phyloP scores from a whole-genome alignment of 2,888 invertebrate species.

The Drosophila vallismaia region DNA sequence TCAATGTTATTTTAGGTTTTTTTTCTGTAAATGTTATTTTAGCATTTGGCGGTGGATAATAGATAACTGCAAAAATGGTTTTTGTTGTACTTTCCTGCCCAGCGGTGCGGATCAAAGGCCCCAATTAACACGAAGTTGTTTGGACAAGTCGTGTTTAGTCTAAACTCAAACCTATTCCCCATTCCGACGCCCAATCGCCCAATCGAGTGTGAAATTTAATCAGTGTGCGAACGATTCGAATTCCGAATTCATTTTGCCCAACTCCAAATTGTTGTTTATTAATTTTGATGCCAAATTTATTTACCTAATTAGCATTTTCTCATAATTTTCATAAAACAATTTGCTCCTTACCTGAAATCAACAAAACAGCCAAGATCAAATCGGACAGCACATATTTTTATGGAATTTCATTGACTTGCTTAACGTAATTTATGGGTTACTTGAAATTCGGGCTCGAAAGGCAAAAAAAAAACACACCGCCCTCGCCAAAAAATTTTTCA shows the following conservation, averaged over 20 bases:
- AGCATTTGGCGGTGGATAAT: conserved; percentile 4
- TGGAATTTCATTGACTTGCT: conserved; percentile 60
- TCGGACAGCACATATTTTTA: conserved; percentile 43
- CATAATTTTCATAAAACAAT: conserved; percentile 71
- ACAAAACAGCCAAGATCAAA: conserved; percentile 12
- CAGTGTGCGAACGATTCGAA: conserved; percentile 64
- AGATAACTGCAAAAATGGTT: conserved; percentile 49
- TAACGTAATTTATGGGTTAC: conserved; percentile 59
- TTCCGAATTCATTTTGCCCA: conserved; percentile 45
- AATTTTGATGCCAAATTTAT: conserved; percentile 70
- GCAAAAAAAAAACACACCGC: conserved; percentile 23
- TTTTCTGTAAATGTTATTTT: conserved; percentile 1
- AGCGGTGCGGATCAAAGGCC: conserved; percentile 62
- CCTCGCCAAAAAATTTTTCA: conserved; percentile 31
- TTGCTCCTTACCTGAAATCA: conserved; percentile 49
- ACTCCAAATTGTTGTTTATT: conserved; percentile 68
- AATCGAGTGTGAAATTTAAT: conserved; percentile 73
- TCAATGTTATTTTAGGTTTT: background rate
- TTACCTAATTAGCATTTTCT: conserved; percentile 69
- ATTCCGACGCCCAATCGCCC: conserved; percentile 20
- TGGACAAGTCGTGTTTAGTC: conserved; percentile 49
- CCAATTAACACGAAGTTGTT: conserved; percentile 64
- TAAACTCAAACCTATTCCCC: background rate
- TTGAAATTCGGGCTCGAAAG: conserved; percentile 16
- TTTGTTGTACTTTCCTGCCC: background rate